Evolutionary conservation across 64 coral and sea anemone genomes (phyloP).

Genomic region (Hydrozoanthus tunicans): DNA sequence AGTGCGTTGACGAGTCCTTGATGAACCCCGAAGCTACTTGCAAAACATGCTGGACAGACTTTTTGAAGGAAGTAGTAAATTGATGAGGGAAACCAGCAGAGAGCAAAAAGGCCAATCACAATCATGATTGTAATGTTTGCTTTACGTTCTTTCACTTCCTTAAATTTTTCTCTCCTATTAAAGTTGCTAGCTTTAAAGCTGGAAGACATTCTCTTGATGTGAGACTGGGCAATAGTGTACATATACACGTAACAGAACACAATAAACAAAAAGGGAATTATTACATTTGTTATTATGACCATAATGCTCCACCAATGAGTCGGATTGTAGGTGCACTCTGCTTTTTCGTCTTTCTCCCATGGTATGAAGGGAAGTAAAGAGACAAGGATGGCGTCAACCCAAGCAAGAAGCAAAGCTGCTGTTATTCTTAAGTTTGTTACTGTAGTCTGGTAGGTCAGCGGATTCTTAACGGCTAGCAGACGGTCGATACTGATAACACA

Average conservation of each 20-base stretch:
- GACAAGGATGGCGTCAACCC: slow-evolving; percentile 66
- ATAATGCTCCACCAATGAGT: slow-evolving; percentile 90
- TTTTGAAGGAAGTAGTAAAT: slow-evolving; percentile 88
- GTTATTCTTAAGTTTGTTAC: slow-evolving; percentile 70
- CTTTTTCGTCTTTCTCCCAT: slow-evolving; percentile 29
- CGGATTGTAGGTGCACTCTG: slow-evolving; percentile 81
- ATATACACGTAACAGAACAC: slow-evolving; percentile 78
- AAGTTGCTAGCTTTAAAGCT: background rate
- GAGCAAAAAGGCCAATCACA: slow-evolving; percentile 84
- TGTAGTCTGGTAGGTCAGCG: slow-evolving; percentile 64
- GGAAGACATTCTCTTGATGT: slow-evolving; percentile 65
- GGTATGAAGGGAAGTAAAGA: slow-evolving; percentile 83
- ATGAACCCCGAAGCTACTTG: slow-evolving; percentile 46
- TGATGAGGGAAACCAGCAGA: slow-evolving; percentile 87
- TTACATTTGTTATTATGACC: slow-evolving; percentile 84
- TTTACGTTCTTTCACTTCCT: slow-evolving; percentile 74
- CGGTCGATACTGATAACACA: slow-evolving; percentile 88
- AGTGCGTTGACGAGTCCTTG: slow-evolving; percentile 75
- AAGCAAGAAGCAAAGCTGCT: slow-evolving; percentile 53
- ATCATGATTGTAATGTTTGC: slow-evolving; percentile 94
- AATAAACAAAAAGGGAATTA: slow-evolving; percentile 81
- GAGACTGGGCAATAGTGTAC: slow-evolving; percentile 68
- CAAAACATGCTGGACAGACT: slow-evolving; percentile 71
- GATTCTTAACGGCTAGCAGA: slow-evolving; percentile 70
- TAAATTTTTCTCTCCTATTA: slow-evolving; percentile 26